A percentile compares a stretch with the other conserved stretches of the same genome.
These are phyloP conservation scores for Procambarus clarkii DNA, from an alignment of 1,140 invertebrate species.

Conservation along the genomic window DNA sequence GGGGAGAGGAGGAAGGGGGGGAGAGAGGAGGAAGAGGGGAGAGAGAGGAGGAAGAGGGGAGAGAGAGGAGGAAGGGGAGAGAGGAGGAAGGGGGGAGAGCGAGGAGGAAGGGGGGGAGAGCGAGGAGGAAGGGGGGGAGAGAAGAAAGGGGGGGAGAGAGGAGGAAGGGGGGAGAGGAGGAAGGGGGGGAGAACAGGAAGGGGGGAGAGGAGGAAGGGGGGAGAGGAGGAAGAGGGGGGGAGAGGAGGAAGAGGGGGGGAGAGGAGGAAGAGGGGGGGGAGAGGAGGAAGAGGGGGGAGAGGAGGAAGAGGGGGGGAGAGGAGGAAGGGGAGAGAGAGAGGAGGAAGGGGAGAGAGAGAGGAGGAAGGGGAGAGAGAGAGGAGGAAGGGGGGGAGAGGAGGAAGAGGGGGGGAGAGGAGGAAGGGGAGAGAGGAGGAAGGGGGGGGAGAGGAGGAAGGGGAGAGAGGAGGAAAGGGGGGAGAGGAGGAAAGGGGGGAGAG, in stretches of 20 bases:
- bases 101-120: too few relatives aligned
- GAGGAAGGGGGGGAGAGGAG: too few relatives aligned
- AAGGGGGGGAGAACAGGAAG: too few relatives aligned
- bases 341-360: not conserved
- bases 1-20: not conserved
- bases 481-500: not conserved
- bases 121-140: not conserved
- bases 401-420: too few relatives aligned
- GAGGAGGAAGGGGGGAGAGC: too few relatives aligned
- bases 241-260: not conserved
- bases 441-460: not conserved
- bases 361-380: not conserved
- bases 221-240: not conserved
- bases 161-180: not conserved
- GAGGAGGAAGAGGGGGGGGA: not conserved
- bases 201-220: not conserved
- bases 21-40: constrained; percentile 7
- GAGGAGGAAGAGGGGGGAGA: too few relatives aligned
- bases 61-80: not conserved
- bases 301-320: not conserved
- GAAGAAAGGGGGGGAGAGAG: not conserved
- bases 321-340: not conserved
- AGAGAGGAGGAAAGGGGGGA: not conserved
- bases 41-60: constrained; percentile 1
- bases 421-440: not conserved